These are phyloP conservation scores for Pachyrhynchus sulphureomaculatus DNA, from an alignment of 1,140 invertebrate species.

Conservation along the genomic window DNA sequence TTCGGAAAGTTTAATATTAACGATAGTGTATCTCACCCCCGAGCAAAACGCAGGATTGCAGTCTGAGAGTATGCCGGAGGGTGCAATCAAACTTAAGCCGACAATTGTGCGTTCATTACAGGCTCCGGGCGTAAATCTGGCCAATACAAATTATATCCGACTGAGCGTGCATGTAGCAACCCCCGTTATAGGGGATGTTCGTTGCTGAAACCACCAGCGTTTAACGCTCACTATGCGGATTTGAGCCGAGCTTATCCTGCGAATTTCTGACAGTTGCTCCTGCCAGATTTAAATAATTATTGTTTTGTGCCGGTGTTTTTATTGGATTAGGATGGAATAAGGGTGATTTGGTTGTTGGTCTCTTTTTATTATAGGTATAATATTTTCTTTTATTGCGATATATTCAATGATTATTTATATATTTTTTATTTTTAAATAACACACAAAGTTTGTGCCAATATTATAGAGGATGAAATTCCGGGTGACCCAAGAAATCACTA, in stretches of 20 bases:
- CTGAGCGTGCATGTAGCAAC: constrained; percentile 33
- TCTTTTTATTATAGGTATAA: no score
- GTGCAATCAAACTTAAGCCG: constrained; percentile 51
- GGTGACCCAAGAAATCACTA: no score
- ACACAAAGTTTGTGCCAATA: no score
- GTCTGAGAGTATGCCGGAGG: constrained; percentile 30
- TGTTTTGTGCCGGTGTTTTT: constrained; percentile 43
- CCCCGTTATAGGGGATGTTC: constrained; percentile 13
- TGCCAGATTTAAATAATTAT: constrained; percentile 47
- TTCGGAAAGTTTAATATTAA: constrained; percentile 24
- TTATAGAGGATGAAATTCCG: no score
- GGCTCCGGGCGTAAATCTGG: constrained; percentile 52
- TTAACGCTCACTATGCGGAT: constrained; percentile 36
- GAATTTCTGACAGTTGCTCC: constrained; percentile 44
- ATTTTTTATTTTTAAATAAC: no score
- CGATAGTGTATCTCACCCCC: not conserved
- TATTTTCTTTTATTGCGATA: no score
- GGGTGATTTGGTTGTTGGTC: not conserved
- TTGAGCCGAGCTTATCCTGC: constrained; percentile 31
- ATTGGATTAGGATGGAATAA: constrained; percentile 37
- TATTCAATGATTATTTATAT: no score
- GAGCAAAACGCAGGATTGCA: constrained; percentile 4
- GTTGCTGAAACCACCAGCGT: constrained; percentile 33
- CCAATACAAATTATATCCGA: constrained; percentile 54
- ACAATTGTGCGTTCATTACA: constrained; percentile 55